Conservation (phyloP, 35 echinoderm and acorn worm genomes). For the Ophioderma brevispina region DNA sequence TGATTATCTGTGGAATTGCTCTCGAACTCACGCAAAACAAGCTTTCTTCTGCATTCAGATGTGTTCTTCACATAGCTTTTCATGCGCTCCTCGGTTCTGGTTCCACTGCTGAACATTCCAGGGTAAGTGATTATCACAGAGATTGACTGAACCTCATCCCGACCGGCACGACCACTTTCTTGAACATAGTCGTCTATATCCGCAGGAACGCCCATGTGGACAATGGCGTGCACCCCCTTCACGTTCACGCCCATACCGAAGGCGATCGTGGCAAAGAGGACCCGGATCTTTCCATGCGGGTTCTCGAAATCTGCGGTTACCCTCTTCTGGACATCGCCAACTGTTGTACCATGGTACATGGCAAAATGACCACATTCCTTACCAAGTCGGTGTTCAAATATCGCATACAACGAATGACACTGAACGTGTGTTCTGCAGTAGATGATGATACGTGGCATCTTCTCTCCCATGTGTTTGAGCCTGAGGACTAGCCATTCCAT, state of each 20-base stretch:
- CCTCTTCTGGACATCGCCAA: constrained; percentile 24
- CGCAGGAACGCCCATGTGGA: not conserved
- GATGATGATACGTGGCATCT: not conserved
- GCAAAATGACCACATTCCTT: constrained; percentile 15
- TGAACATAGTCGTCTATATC: constrained; percentile 45
- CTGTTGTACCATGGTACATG: constrained; percentile 45
- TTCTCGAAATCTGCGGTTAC: not conserved
- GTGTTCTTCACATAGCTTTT: not conserved
- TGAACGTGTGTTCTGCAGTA: constrained; percentile 20
- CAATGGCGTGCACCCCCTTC: constrained; percentile 19
- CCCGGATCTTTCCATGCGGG: constrained; percentile 6
- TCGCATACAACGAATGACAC: constrained; percentile 10
- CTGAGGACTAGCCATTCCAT: not conserved
- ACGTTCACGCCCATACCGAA: constrained; percentile 45
- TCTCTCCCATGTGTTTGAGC: not conserved
- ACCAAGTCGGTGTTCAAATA: not conserved
- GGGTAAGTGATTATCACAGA: constrained; percentile 17
- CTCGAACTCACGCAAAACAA: not conserved
- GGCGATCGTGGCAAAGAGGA: constrained; percentile 44
- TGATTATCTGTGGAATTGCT: no score
- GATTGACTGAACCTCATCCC: constrained; percentile 4
- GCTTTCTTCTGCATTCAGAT: not conserved
- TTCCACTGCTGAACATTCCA: not conserved
- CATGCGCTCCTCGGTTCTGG: not conserved
- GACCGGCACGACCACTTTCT: constrained; percentile 21